phyloP scores from a whole-genome alignment of 2,797 vertebrate species.

The Craterocephalus amniculus region DNA sequence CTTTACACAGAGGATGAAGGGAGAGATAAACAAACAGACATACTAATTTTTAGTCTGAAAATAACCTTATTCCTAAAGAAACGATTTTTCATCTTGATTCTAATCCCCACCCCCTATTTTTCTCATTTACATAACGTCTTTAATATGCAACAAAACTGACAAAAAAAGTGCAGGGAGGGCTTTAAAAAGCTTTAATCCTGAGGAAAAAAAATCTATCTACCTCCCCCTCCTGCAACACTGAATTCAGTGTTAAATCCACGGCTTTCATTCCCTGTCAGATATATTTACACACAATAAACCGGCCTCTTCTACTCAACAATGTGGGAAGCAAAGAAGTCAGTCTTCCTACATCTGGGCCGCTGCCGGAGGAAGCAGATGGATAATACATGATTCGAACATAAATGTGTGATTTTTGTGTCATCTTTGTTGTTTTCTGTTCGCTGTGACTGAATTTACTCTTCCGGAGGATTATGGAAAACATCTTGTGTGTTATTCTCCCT shows the following conservation, averaged over 20 bases:
- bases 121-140: constrained; percentile 7
- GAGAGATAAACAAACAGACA: not conserved
- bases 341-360: not conserved
- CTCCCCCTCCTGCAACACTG: constrained; percentile 47
- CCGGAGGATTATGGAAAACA: constrained; percentile 55
- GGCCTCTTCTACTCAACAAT: constrained; percentile 30
- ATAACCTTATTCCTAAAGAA: not conserved
- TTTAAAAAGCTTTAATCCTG: constrained; percentile 36
- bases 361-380: not conserved
- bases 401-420: constrained; percentile 14
- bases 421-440: not conserved
- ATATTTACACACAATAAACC: constrained; percentile 53
- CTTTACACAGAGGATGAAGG: not conserved
- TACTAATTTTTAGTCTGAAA: not conserved
- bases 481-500: constrained; percentile 13
- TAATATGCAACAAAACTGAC: not conserved
- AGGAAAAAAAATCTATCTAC: constrained; percentile 25
- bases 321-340: constrained; percentile 24
- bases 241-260: constrained; percentile 37
- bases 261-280: constrained; percentile 33
- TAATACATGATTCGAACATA: not conserved
- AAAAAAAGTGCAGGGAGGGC: constrained; percentile 8
- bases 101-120: not conserved
- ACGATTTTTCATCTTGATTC: not conserved
- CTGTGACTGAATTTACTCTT: not conserved